Evolutionary conservation across 1,140 invertebrate genomes (phyloP), one percentile per base, ranked within the genome.

Genomic region (Gryon sp.): DNA sequence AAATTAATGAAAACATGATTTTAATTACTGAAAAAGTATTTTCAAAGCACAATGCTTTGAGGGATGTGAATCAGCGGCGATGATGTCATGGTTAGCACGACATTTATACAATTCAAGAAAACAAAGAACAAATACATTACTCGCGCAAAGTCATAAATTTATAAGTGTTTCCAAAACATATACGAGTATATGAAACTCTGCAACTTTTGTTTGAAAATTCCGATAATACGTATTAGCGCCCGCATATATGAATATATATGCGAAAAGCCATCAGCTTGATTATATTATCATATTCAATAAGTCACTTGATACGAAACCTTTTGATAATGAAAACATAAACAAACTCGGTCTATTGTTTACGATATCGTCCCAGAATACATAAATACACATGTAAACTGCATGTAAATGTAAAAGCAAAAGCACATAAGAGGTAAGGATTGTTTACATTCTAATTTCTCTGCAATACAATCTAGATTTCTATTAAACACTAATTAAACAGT

Each of bases 321-420:
- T 43, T 46, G 53, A 50, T 30, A 70, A 70, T 59, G 45, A 55
- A 66, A 66, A 66, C 46, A 30, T 66, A 66, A 66, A 66, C 62
- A 50, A 26, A 2, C 0, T 8, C 8, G 32, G 34, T 38, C 30
- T 46, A 50, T 62, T 62, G 43, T 62, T 62, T 62, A n/a, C n/a
- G n/a, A n/a, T n/a, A n/a, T n/a, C n/a, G n/a, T n/a, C n/a, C n/a
- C n/a, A n/a, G n/a, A n/a, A n/a, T n/a, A n/a, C n/a, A n/a, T n/a
- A n/a, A n/a, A n/a, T n/a, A n/a, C n/a, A n/a, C n/a, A n/a, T n/a
- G n/a, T n/a, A n/a, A n/a, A n/a, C n/a, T 32, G 30, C n/a, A n/a
- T 8, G 60, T 34, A 65, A 65, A 65, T n/a, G n/a, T n/a, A n/a
- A n/a, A n/a, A n/a, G n/a, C 62, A 46, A 36, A 36, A 28, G n/a